Evolutionary conservation across 2,797 vertebrate genomes (phyloP), one percentile per base, ranked within the genome.

Genomic region (Triplophysa bombifrons): DNA sequence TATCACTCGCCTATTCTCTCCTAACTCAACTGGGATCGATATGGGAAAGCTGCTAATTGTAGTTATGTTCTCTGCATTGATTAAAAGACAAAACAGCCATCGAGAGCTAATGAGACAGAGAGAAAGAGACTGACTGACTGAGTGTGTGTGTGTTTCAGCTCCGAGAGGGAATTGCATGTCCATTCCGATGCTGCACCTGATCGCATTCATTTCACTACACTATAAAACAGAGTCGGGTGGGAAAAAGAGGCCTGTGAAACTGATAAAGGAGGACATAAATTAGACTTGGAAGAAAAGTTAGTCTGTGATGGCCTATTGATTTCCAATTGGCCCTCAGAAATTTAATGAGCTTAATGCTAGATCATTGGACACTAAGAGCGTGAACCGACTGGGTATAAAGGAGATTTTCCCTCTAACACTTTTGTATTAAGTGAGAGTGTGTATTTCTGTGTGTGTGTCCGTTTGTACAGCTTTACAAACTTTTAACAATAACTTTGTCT

Each of bases 31-130:
- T 46, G 75, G 75, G 66, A 82, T 82, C 81, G 38, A 82, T 78
- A 82, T n/a, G 30, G 76, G 64, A 72, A 82, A 77, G 74, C 64
- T 82, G 69, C 74, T 82, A 77, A 82, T 82, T 82, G 80, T 72
- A 66, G 63, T 77, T 82, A 77, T 82, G 79, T 81, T 75, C 53
- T 75, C 61, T 68, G 41, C 64, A 77, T 82, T 82, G 74, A 82
- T 82, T 73, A 78, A 78, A 67, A 78, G 60, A 78, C 75, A 78
- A 80, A 80, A 73, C 69, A 41, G 14, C 63, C 63, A 80, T 38
- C 30, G 51, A 67, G 70, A 74, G 78, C 63, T 74, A 73, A 80
- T 80, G 63, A 72, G 78, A 73, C 70, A 9, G 53, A 58, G 66
- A 51, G 56, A 78, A 46, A 71, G 70, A 0, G 61, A 67, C 50